Percentiles rank a stretch among this genome's conserved stretches.
phyloP scores from a whole-genome alignment of 2,888 invertebrate species.

The Cataglyphis altisquamis region DNA sequence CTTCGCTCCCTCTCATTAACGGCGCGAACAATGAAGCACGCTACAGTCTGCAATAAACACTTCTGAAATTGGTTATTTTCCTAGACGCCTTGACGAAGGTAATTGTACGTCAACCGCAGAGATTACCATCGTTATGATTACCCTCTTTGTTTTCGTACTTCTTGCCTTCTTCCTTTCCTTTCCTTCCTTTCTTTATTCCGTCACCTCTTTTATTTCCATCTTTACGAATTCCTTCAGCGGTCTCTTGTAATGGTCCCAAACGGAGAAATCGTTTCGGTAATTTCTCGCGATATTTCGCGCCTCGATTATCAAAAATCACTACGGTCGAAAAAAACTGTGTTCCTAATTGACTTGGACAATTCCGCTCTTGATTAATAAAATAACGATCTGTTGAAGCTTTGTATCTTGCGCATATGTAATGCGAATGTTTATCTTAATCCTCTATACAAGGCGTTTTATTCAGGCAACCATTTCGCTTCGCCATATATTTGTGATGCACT shows the following conservation, averaged over 20 bases:
- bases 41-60: conserved; percentile 80
- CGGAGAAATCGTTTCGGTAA: conserved; percentile 25
- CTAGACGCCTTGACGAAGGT: conserved; percentile 78
- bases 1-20: conserved; percentile 76
- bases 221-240: conserved; percentile 14
- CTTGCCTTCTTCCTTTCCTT: conserved; percentile 51
- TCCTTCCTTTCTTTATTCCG: conserved; percentile 48
- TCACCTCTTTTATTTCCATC: not conserved
- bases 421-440: conserved; percentile 31
- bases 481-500: conserved; percentile 42
- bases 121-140: conserved; percentile 83
- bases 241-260: not conserved
- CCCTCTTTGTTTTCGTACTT: conserved; percentile 80
- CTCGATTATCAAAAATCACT: conserved; percentile 20
- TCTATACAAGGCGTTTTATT: conserved; percentile 30
- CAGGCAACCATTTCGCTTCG: conserved; percentile 46
- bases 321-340: conserved; percentile 15
- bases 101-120: conserved; percentile 83
- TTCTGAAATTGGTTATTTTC: conserved; percentile 84
- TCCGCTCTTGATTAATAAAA: conserved; percentile 27
- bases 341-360: conserved; percentile 41
- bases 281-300: conserved; percentile 41
- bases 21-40: conserved; percentile 76
- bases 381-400: not conserved
- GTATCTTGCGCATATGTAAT: conserved; percentile 1